A percentile compares a stretch with the other conserved stretches of the same genome.
These are phyloP conservation scores for Parthenolecanium corni DNA, from an alignment of 2,888 invertebrate species.

Conservation along the genomic window DNA sequence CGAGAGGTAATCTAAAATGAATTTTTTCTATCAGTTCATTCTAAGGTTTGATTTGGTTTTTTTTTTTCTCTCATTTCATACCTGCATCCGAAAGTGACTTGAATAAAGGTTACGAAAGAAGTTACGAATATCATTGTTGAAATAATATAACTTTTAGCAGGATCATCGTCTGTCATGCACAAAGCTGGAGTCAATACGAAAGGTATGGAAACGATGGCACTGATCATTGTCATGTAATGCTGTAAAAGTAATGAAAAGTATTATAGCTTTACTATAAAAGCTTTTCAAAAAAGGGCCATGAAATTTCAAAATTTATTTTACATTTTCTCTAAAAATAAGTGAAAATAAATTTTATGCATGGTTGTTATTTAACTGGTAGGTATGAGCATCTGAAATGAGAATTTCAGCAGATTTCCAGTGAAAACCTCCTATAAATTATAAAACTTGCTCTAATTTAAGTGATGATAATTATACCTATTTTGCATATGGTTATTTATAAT, in stretches of 20 bases:
- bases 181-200: slow-evolving; percentile 68
- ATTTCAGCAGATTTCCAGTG: no score
- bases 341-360: no score
- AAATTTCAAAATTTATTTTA: neutral
- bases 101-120: slow-evolving; percentile 62
- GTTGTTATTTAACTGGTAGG: no score
- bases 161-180: slow-evolving; percentile 64
- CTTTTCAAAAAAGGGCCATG: no score
- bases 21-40: neutral
- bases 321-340: neutral
- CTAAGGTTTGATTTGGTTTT: neutral
- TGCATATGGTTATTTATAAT: no score
- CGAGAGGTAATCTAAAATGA: slow-evolving; percentile 50
- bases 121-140: slow-evolving; percentile 75
- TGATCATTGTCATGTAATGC: slow-evolving; percentile 76
- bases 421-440: no score
- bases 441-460: no score
- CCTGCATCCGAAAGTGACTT: slow-evolving; percentile 61
- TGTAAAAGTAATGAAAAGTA: slow-evolving; percentile 38
- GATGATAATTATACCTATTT: no score
- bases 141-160: slow-evolving; percentile 60
- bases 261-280: neutral
- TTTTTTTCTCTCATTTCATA: slow-evolving; percentile 34
- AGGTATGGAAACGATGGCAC: slow-evolving; percentile 70
- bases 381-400: no score